A percentile compares a stretch with the other conserved stretches of the same genome.
phyloP scores from a whole-genome alignment of 2,113 vertebrate species.

The Apodemus speciosus region DNA sequence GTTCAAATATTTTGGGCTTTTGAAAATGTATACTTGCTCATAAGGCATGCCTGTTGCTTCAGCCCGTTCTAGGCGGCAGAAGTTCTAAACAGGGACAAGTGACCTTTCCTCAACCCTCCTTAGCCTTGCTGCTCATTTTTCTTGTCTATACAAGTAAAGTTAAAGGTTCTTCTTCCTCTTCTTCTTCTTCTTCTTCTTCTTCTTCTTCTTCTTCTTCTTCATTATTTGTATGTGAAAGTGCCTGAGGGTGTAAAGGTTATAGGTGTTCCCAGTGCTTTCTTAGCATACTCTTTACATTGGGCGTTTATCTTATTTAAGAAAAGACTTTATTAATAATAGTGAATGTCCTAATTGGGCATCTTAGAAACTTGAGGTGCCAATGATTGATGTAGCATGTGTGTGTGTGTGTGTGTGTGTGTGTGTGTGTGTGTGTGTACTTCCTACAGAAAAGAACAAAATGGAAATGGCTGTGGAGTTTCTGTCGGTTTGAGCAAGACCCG shows the following conservation, averaged over 20 bases:
- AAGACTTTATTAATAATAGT: slow-evolving; percentile 26
- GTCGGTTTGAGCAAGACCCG: background rate
- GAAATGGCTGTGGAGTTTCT: background rate
- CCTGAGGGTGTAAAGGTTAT: background rate
- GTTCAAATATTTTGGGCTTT: slow-evolving; percentile 75
- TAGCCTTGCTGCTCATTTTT: background rate
- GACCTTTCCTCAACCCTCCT: background rate
- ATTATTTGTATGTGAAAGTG: background rate
- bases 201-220: no score
- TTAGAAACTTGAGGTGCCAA: slow-evolving; percentile 56
- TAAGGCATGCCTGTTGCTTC: slow-evolving; percentile 69
- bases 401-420: no score
- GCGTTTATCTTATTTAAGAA: background rate
- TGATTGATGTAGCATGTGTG: background rate
- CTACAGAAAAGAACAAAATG: background rate
- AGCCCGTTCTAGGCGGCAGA: background rate
- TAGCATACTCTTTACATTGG: slow-evolving; percentile 30
- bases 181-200: no score
- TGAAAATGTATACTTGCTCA: slow-evolving; percentile 66
- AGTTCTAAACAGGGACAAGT: slow-evolving; percentile 33
- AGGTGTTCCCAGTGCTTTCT: background rate
- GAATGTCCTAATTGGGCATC: slow-evolving; percentile 37
- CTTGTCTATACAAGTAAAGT: slow-evolving; percentile 43
- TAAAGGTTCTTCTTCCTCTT: background rate
- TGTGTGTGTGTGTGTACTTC: slow-evolving; percentile 3